Evolutionary conservation across 2,888 invertebrate genomes (phyloP).

Genomic region (Desoria tigrina): DNA sequence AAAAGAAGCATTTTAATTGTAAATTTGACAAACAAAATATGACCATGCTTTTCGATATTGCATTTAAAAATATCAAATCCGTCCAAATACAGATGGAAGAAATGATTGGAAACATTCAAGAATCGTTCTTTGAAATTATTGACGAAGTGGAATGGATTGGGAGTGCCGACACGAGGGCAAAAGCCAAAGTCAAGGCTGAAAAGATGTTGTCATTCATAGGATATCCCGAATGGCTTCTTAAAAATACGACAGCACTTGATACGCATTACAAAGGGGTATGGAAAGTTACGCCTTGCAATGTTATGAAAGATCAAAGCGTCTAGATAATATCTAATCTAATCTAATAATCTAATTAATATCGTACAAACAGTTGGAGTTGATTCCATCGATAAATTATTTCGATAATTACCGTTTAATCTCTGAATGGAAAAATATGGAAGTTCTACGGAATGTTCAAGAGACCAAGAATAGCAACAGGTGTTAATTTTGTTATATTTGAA

Average conservation of each 20-base stretch:
- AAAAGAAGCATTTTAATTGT: not conserved
- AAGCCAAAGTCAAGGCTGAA: slow-evolving; percentile 76
- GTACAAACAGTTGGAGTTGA: not conserved
- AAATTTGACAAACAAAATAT: not conserved
- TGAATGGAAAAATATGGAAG: slow-evolving; percentile 39
- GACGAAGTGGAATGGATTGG: slow-evolving; percentile 89
- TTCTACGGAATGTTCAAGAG: slow-evolving; percentile 34
- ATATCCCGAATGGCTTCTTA: slow-evolving; percentile 82
- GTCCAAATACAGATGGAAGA: slow-evolving; percentile 62
- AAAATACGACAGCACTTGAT: slow-evolving; percentile 68
- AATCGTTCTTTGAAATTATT: slow-evolving; percentile 78
- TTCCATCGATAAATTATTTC: slow-evolving; percentile 31
- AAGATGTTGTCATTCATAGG: slow-evolving; percentile 87
- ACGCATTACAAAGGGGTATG: slow-evolving; percentile 73
- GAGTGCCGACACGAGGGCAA: slow-evolving; percentile 66
- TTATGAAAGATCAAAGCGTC: no score
- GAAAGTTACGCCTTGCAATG: no score
- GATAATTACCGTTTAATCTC: slow-evolving; percentile 34
- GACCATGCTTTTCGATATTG: not conserved
- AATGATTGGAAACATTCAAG: slow-evolving; percentile 82
- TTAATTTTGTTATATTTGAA: no score
- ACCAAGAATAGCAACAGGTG: slow-evolving; percentile 35
- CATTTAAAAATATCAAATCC: no score
- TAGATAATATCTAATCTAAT: no score
- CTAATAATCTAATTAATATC: no score